These are phyloP conservation scores for Habropoda laboriosa DNA, from an alignment of 1,140 invertebrate genomes.

Conservation along the genomic window DNA sequence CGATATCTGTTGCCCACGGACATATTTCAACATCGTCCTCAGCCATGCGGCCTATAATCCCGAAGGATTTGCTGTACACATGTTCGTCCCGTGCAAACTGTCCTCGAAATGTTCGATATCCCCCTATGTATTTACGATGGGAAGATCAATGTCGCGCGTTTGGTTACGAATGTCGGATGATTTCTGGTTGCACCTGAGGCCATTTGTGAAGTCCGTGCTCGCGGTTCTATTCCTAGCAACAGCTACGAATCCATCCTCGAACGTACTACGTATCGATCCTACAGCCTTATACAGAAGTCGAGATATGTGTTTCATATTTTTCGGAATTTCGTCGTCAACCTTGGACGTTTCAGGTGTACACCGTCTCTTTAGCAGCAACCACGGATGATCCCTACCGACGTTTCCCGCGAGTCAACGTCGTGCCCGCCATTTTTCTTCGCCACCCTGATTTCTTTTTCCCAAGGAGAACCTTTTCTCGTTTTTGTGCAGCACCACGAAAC, in stretches of 20 bases:
- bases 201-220: slow-evolving; percentile 70
- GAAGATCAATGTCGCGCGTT: slow-evolving; percentile 76
- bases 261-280: slow-evolving; percentile 25
- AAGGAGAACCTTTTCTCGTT: slow-evolving; percentile 60
- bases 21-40: slow-evolving; percentile 78
- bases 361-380: no score
- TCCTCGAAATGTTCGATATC: slow-evolving; percentile 78
- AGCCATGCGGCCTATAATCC: slow-evolving; percentile 75
- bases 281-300: not conserved
- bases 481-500: slow-evolving; percentile 69
- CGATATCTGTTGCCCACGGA: slow-evolving; percentile 70
- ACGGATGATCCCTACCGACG: not conserved
- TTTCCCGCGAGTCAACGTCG: slow-evolving; percentile 4
- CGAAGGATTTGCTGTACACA: slow-evolving; percentile 80
- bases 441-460: slow-evolving; percentile 69
- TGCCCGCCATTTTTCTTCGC: slow-evolving; percentile 36
- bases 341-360: not conserved
- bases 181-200: slow-evolving; percentile 77
- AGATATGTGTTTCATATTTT: slow-evolving; percentile 31
- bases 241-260: slow-evolving; percentile 30
- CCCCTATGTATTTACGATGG: slow-evolving; percentile 63
- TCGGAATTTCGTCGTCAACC: not conserved
- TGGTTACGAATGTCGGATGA: slow-evolving; percentile 73
- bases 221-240: slow-evolving; percentile 37
- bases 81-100: slow-evolving; percentile 77